Base-by-base conservation (phyloP, 92 coral and sea anemone genomes). In the Epizoanthus ramosus region DNA sequence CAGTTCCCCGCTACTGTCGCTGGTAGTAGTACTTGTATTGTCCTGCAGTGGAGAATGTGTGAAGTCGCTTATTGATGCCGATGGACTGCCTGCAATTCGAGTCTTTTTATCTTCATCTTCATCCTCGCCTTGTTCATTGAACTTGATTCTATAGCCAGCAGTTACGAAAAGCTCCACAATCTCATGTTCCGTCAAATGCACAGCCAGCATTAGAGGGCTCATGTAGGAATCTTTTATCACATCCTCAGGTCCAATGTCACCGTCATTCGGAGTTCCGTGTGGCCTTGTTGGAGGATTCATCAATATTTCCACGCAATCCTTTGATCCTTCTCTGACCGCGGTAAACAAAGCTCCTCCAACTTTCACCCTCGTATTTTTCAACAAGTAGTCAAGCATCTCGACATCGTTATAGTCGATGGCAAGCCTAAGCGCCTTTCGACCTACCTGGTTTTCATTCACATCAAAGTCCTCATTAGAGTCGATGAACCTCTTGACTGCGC, bases 301-400 rank as follows among this genome's bases (percentile, higher is more conserved):
- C 50, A 92, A 56, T 56, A 35, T 79, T 53, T 74, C 80, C 16
- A 84, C 89, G 25, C 91, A 88, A n/a, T 88, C 92, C 53, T 83
- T 75, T 5, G 93, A 79, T 54, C 90, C 87, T 52, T 86, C 79
- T 19, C 88, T 31, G 28, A 91, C 98, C n/a, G 95, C 90, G 2
- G 92, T 84, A 61, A 93, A 87, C 14, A 93, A 81, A 57, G 91
- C 86, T 5, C 84, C 83, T 1, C 91, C 91, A 22, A 93, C 65
- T 39, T 86, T 83, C 3, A 88, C 92, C 33, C 88, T 86, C 39
- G 92, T 87, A 9, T 81, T 66, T 57, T 81, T 79, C 59, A 93
- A 71, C 70, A 88, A 74, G 61, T 88, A 77, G 23, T 77, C 79
- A 31, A 93, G 70, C 28, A 91, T 90, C 28, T 61, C 79, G 24